Base-by-base conservation (phyloP, 2,797 vertebrate species). In the Atherinosoma microstoma region DNA sequence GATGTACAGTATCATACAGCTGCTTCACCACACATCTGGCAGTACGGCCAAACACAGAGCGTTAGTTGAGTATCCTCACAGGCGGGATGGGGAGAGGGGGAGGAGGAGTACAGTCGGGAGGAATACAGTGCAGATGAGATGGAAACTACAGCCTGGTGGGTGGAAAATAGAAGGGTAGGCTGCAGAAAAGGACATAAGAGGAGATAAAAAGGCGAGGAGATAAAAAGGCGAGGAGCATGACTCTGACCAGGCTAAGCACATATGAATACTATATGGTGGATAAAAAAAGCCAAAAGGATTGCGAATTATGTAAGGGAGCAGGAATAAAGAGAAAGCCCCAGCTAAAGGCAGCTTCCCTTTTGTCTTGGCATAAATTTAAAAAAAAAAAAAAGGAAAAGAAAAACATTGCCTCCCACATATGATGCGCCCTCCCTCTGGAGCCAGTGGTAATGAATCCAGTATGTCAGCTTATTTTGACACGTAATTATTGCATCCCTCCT, bases 91-190 rank as follows among this genome's bases (percentile, higher is more conserved):
- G 18, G 53, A 18, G 53, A 42, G 60, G 73, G 24, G 68, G 61
- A 32, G 29, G 64, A 49, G 29, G 45, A 64, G 30, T 49, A 51
- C 29, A 51, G 64, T 6, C 36, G 66, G 40, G 65, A 58, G 75
- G n/a, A 27, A 22, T 8, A 35, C 67, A 64, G 72, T 6, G 3
- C 18, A 12, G 63, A 75, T 60, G 83, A 80, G 79, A 63, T 69
- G 78, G 69, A 80, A 78, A 80, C 76, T 68, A 69, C 60, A 47
- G 70, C 70, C 8, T 63, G 67, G 89, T 86, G 88, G 83, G 84
- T 68, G 86, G 82, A 64, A 86, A 88, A 81, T 79, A 76, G 73
- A 76, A 89, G 84, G 76, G 73, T 73, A 75, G 78, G 84, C 78
- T 53, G 83, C 74, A 80, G 64, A 42, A 75, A 67, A 79, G 84